Evolutionary conservation across 2,113 vertebrate species (phyloP), one percentile per base, ranked within the genome.

Genomic region (Nettapus auritus): DNA sequence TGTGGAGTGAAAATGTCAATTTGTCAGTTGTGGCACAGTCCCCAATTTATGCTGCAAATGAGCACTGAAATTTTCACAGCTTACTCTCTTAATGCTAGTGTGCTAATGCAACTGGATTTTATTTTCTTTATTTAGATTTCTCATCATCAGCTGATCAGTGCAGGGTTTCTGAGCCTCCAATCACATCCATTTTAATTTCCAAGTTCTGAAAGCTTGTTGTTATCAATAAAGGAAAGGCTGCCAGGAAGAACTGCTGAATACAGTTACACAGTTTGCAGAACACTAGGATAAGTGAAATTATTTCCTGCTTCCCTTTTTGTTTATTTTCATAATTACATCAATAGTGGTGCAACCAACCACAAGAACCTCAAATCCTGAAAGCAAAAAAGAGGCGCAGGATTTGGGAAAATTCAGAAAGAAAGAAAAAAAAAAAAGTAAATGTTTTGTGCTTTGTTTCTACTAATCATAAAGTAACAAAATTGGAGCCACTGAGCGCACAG

Each of bases 1-100:
- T 88, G 76, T 64, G 83, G 73, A 92, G 44, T 36, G 55, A 91
- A 94, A 83, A 92, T 75, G 31, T 69, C 79, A 74, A 8, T 80
- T 93, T 5, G 4, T 70, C 69, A 60, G 62, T 63, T 68, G 38
- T 75, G 76, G 64, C 53, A 91, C 38, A 64, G 34, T 90, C 53
- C 70, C 73, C 22, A 81, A 13, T 88, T 95, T 88, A 84, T 62
- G 50, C 88, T 79, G 66, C 57, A 92, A 90, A 92, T 83, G 88
- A 96, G 66, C 82, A 62, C 53, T 62, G 76, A 92, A 79, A n/a
- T 84, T 81, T 88, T 97, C 77, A 66, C 66, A 93, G 93, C 66
- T 95, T 90, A 33, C 29, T 78, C 31, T 89, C 42, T 67, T 93
- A 86, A 75, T 68, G 44, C 50, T 68, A 33, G n/a, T 8, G 46